These are phyloP conservation scores for Triplophysa tibetana DNA, from an alignment of 2,113 vertebrate genomes.

Conservation along the genomic window DNA sequence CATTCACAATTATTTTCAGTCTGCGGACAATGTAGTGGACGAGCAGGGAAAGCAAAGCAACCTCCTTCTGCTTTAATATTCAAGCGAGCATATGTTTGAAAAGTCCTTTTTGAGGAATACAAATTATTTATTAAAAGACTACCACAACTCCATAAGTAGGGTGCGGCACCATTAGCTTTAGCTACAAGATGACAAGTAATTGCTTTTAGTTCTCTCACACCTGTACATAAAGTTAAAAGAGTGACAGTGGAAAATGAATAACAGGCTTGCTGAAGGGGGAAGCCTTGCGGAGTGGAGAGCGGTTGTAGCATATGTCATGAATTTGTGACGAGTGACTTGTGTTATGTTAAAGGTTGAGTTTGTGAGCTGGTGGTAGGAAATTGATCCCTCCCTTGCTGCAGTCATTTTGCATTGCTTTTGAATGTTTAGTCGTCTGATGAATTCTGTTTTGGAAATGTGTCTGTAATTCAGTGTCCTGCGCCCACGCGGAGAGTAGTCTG, in stretches of 20 bases:
- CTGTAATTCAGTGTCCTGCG: background rate
- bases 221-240: conserved; percentile 1
- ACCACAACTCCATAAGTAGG: background rate
- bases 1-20: background rate
- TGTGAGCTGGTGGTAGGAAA: conserved; percentile 30
- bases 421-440: conserved; percentile 27
- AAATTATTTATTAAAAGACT: conserved; percentile 32
- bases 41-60: background rate
- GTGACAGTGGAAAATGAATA: conserved; percentile 42
- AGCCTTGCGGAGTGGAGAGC: conserved; percentile 21
- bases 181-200: conserved; percentile 26
- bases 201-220: conserved; percentile 17
- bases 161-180: conserved; percentile 27
- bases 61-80: background rate
- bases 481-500: background rate
- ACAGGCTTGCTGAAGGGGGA: conserved; percentile 43
- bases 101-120: conserved; percentile 5
- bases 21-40: background rate
- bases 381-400: background rate
- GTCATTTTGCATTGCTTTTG: conserved; percentile 36
- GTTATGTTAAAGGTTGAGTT: conserved; percentile 47
- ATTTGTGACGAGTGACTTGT: conserved; percentile 24
- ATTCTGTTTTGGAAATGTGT: conserved; percentile 32
- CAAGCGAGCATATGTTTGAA: background rate
- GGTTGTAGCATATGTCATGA: conserved; percentile 8